A percentile compares a stretch with the other conserved stretches of the same genome.
Evolutionary conservation across 2,888 invertebrate species (phyloP).

Genomic region (Coremacera marginata): DNA sequence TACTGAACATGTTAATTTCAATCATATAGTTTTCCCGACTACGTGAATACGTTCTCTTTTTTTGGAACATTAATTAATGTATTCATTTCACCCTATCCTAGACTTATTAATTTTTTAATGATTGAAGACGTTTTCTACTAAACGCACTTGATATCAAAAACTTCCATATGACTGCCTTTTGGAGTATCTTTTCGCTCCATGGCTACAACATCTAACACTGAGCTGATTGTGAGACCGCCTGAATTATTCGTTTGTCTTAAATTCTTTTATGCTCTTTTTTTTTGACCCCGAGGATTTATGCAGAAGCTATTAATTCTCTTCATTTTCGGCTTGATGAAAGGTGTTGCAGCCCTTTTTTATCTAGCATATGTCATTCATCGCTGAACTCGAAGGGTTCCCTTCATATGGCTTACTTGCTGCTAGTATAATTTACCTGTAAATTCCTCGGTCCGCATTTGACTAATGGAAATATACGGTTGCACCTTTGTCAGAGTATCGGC

Average conservation of each 20-base stretch:
- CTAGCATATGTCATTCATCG: slow-evolving; percentile 44
- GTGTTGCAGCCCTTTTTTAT: slow-evolving; percentile 37
- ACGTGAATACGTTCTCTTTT: too few relatives aligned
- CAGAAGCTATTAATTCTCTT: slow-evolving; percentile 44
- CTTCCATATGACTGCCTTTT: neutral
- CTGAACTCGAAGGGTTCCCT: slow-evolving; percentile 29
- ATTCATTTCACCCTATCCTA: too few relatives aligned
- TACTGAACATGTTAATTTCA: too few relatives aligned
- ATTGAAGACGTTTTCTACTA: too few relatives aligned
- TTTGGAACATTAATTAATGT: too few relatives aligned
- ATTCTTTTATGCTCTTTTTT: neutral
- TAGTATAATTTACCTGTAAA: neutral
- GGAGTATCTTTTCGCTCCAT: neutral
- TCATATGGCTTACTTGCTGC: neutral
- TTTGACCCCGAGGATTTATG: slow-evolving; percentile 15
- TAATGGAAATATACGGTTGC: slow-evolving; percentile 40
- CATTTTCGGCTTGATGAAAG: slow-evolving; percentile 44
- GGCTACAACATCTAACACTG: neutral
- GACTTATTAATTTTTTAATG: too few relatives aligned
- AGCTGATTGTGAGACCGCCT: neutral
- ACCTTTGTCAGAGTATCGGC: slow-evolving; percentile 7
- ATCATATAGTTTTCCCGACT: too few relatives aligned
- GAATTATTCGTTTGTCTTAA: neutral
- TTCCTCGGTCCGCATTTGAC: neutral
- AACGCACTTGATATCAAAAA: neutral